Conservation (phyloP, 2,113 vertebrate genomes). For the Etia nguti region DNA sequence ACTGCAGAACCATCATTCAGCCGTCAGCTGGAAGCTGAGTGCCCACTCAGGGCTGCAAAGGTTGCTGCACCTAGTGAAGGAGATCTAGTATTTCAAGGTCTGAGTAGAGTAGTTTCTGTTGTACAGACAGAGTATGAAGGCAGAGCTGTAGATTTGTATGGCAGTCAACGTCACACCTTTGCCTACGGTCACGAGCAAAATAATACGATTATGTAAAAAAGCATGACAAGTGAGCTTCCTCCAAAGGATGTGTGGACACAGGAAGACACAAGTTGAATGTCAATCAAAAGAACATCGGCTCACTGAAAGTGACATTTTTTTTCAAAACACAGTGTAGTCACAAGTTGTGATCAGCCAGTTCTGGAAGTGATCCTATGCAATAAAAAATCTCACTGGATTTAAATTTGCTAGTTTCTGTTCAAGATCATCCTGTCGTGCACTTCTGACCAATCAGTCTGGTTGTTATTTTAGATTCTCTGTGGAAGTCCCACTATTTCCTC, state of each 20-base stretch:
- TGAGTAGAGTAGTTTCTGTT: not conserved
- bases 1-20: not conserved
- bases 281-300: not conserved
- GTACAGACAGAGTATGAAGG: not conserved
- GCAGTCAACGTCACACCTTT: not conserved
- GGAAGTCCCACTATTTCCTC: not conserved
- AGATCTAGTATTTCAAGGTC: not conserved
- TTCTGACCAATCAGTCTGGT: not conserved
- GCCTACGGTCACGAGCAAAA: not conserved
- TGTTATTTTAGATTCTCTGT: not conserved
- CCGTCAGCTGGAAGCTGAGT: not conserved
- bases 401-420: not conserved
- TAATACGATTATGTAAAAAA: not conserved
- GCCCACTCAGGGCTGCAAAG: not conserved
- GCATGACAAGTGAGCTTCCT: not conserved
- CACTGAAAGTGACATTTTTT: not conserved
- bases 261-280: not conserved
- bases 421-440: not conserved
- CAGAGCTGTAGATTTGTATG: not conserved
- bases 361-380: not conserved
- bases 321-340: not conserved
- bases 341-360: not conserved
- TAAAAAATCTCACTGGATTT: not conserved
- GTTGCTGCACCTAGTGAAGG: not conserved
- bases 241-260: not conserved